These are phyloP conservation scores for Ormyrus pomaceus DNA, from an alignment of 2,888 invertebrate species.

Conservation along the genomic window DNA sequence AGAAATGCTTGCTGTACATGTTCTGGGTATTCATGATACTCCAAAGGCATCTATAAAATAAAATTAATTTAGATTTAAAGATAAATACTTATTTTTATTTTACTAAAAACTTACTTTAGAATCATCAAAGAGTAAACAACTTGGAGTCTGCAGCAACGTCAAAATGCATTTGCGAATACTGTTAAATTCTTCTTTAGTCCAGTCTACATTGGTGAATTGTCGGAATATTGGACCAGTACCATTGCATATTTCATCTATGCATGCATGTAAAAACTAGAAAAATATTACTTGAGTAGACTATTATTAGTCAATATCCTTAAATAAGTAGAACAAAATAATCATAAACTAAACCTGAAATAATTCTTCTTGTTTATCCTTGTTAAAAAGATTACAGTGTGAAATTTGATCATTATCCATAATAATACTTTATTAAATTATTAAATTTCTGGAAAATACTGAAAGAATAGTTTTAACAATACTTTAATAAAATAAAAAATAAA, in stretches of 20 bases:
- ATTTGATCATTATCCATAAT: conserved; percentile 61
- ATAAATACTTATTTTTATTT: background rate
- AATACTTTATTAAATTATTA: background rate
- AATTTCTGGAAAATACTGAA: background rate
- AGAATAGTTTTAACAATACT: no score
- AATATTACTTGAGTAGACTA: conserved; percentile 20
- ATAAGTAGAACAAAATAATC: background rate
- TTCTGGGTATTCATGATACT: conserved; percentile 68
- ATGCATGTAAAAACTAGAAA: conserved; percentile 69
- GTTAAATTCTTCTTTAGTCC: conserved; percentile 67
- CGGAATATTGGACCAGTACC: conserved; percentile 64
- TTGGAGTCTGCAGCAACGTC: conserved; percentile 65
- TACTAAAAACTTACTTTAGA: background rate
- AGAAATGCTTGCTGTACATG: conserved; percentile 64
- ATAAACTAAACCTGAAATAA: conserved; percentile 58
- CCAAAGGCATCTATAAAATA: conserved; percentile 67
- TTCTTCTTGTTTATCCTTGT: conserved; percentile 61
- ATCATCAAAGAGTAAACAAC: conserved; percentile 56
- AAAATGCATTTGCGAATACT: conserved; percentile 63
- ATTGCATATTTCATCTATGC: conserved; percentile 71
- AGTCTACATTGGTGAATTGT: conserved; percentile 65
- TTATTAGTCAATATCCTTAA: background rate
- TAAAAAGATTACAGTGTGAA: conserved; percentile 60
- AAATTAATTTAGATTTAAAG: conserved; percentile 19
- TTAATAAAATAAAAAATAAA: no score